Conservation (phyloP, 1,140 invertebrate species). For the Drosophila trapezifrons region DNA sequence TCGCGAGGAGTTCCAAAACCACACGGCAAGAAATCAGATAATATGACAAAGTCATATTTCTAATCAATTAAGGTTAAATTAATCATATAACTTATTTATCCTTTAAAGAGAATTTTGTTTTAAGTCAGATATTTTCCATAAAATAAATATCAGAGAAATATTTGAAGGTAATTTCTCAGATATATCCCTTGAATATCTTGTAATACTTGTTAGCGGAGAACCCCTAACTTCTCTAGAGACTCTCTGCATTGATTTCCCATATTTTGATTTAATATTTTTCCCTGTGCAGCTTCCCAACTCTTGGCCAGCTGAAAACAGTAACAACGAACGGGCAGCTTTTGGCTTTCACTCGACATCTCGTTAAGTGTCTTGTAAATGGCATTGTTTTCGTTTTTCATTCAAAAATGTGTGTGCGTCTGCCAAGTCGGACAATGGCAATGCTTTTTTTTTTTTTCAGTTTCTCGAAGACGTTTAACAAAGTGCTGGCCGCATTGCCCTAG, state of each 20-base stretch:
- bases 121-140: too few species aligned
- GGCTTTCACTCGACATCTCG: conserved; percentile 80
- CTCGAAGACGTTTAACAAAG: conserved; percentile 48
- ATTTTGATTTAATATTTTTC: conserved; percentile 1
- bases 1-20: conserved; percentile 45
- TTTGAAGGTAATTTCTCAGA: too few species aligned
- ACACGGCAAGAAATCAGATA: conserved; percentile 17
- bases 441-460: conserved; percentile 32
- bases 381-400: conserved; percentile 82
- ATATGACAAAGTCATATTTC: too few species aligned
- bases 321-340: conserved; percentile 63
- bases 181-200: too few species aligned
- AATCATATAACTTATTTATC: not conserved
- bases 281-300: conserved; percentile 53
- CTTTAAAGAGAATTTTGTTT: not conserved
- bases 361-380: conserved; percentile 81
- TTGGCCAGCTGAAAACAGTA: conserved; percentile 60
- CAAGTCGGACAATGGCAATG: conserved; percentile 58
- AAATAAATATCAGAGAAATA: too few species aligned
- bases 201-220: too few species aligned
- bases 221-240: too few species aligned
- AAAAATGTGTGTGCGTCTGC: conserved; percentile 70
- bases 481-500: conserved; percentile 62
- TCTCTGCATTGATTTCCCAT: not conserved
- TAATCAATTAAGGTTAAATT: not conserved